Percentiles rank a stretch among this genome's conserved stretches.
phyloP scores from a whole-genome alignment of 2,888 invertebrate species.

The Latheticus oryzae region DNA sequence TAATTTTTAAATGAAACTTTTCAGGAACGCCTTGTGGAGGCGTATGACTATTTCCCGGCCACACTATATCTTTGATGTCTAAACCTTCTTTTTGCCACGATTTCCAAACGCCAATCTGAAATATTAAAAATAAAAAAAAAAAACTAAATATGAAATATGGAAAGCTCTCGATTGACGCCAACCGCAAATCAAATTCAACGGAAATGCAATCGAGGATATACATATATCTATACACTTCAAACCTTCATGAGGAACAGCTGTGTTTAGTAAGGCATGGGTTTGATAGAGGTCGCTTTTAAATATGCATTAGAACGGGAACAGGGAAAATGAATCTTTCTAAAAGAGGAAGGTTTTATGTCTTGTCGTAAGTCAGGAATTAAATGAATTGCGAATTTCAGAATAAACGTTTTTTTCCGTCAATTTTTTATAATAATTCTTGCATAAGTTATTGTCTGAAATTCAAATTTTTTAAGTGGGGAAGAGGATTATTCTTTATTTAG shows the following conservation, averaged over 20 bases:
- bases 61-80: slow-evolving; percentile 96
- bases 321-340: too few species aligned
- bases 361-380: too few species aligned
- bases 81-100: slow-evolving; percentile 89
- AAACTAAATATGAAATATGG: not conserved
- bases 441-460: too few species aligned
- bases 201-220: slow-evolving; percentile 7
- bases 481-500: too few species aligned
- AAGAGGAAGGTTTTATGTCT: too few species aligned
- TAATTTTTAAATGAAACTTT: slow-evolving; percentile 94
- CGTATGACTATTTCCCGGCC: slow-evolving; percentile 96
- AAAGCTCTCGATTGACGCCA: slow-evolving; percentile 1
- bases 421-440: too few species aligned
- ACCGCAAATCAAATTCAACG: slow-evolving; percentile 2
- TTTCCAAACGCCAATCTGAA: slow-evolving; percentile 92
- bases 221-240: too few species aligned
- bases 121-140: slow-evolving; percentile 38
- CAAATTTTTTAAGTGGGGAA: too few species aligned
- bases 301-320: slow-evolving; percentile 2
- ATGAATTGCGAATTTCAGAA: too few species aligned
- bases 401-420: too few species aligned
- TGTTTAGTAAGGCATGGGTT: slow-evolving; percentile 1
- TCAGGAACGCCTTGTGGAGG: slow-evolving; percentile 98
- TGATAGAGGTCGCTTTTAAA: slow-evolving; percentile 7
- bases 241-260: slow-evolving; percentile 1